Conservation (phyloP, 2,113 vertebrate genomes). For the Amazona guildingii region DNA sequence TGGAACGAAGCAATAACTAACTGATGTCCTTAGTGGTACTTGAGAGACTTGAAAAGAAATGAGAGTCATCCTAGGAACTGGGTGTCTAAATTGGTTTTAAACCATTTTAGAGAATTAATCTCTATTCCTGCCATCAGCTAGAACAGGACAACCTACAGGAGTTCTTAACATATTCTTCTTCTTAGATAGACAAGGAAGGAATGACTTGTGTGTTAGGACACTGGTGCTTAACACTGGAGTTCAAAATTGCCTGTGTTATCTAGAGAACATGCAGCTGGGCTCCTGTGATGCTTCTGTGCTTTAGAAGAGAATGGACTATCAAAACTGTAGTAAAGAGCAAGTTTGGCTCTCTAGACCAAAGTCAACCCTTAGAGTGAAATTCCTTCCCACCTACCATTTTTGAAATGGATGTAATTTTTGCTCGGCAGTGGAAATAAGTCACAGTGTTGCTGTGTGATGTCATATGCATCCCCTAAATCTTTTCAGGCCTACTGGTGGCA, state of each 20-base stretch:
- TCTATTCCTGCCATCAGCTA: not conserved
- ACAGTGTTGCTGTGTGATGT: not conserved
- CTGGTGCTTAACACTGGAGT: not conserved
- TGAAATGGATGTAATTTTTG: not conserved
- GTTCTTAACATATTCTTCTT: not conserved
- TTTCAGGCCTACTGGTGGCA: not conserved
- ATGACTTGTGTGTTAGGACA: not conserved
- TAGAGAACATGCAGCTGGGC: not conserved
- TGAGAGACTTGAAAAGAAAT: not conserved
- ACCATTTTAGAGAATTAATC: not conserved
- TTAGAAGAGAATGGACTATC: not conserved
- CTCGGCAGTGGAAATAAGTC: not conserved
- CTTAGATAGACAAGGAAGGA: not conserved
- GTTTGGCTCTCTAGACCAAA: not conserved
- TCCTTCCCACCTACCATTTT: not conserved
- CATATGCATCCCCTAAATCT: fast-evolving
- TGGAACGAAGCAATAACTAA: not conserved
- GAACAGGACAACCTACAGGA: not conserved
- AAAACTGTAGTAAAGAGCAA: not conserved
- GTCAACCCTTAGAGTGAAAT: not conserved
- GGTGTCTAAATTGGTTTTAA: not conserved
- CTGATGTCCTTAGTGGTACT: not conserved
- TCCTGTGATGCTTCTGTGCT: not conserved
- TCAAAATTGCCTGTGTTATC: not conserved
- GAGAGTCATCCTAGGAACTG: not conserved